A percentile compares a stretch with the other conserved stretches of the same genome.
Conservation (phyloP, 1,140 invertebrate species). For the Coelopa frigida region DNA sequence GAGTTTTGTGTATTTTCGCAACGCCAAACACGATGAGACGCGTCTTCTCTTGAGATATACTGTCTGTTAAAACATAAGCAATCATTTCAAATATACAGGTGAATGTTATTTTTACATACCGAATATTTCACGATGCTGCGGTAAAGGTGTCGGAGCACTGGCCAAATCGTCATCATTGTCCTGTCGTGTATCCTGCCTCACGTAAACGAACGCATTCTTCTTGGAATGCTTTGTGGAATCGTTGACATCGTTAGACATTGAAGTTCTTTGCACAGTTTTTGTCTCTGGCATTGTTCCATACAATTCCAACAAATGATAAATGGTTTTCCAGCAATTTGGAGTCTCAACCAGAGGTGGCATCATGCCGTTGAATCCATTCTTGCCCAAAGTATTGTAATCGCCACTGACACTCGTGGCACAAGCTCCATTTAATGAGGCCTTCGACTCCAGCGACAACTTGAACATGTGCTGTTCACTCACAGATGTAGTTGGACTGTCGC, state of each 20-base stretch:
- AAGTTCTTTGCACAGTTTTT: conserved; percentile 63
- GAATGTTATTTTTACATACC: conserved; percentile 10
- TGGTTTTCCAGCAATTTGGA: conserved; percentile 88
- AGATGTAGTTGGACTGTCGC: conserved; percentile 54
- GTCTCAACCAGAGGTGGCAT: conserved; percentile 45
- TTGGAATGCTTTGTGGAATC: conserved; percentile 7
- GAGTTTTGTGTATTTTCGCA: conserved; percentile 79
- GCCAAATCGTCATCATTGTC: conserved; percentile 50
- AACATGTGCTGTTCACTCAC: conserved; percentile 53
- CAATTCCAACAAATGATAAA: conserved; percentile 85
- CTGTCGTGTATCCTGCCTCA: conserved; percentile 30
- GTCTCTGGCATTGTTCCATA: conserved; percentile 92
- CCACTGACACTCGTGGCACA: conserved; percentile 38
- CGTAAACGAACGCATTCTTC: conserved; percentile 13
- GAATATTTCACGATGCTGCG: conserved; percentile 39
- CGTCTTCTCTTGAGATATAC: conserved; percentile 31
- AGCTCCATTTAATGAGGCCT: conserved; percentile 36
- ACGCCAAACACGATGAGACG: conserved; percentile 64
- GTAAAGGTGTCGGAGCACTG: conserved; percentile 48
- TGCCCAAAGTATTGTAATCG: conserved; percentile 34
- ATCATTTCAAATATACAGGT: too few species aligned
- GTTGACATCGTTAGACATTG: conserved; percentile 9
- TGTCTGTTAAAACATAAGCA: conserved; percentile 16
- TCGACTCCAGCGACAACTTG: conserved; percentile 37
- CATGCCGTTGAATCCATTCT: conserved; percentile 18